A percentile compares a stretch with the other conserved stretches of the same genome.
Evolutionary conservation across 2,888 invertebrate species (phyloP).

Genomic region (Eulithis testata): DNA sequence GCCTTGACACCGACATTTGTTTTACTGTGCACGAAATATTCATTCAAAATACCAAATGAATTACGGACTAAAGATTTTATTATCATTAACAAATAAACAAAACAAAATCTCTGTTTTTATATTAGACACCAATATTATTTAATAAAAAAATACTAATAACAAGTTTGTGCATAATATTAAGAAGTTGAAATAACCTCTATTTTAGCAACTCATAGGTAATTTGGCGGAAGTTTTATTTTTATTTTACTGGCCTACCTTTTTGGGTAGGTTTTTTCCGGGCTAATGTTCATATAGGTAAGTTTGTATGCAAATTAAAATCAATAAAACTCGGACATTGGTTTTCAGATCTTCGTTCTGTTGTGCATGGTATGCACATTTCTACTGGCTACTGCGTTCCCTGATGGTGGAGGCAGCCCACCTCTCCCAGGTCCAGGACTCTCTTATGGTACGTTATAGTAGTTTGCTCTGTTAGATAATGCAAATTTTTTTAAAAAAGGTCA

Average conservation of each 20-base stretch:
- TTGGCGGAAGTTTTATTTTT: background rate
- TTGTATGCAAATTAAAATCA: no score
- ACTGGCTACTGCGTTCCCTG: slow-evolving; percentile 52
- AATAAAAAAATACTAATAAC: no score
- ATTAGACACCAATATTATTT: no score
- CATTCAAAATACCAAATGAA: background rate
- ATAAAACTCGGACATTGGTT: slow-evolving; percentile 10
- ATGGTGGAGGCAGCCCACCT: slow-evolving; percentile 64
- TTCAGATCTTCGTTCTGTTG: slow-evolving; percentile 52
- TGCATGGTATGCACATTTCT: slow-evolving; percentile 38
- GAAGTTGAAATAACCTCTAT: background rate
- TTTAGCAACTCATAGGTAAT: no score
- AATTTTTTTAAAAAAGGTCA: no score
- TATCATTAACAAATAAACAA: no score
- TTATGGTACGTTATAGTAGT: slow-evolving; percentile 57
- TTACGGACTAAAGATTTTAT: no score
- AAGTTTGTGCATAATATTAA: no score
- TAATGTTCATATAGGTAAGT: no score
- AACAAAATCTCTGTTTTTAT: no score
- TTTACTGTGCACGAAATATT: background rate
- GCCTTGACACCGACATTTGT: background rate
- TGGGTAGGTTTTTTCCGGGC: no score
- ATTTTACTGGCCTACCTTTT: background rate
- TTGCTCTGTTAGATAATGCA: no score
- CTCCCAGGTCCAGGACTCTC: slow-evolving; percentile 73